Conservation (phyloP, 2,797 vertebrate species). For the Mycteria americana region DNA sequence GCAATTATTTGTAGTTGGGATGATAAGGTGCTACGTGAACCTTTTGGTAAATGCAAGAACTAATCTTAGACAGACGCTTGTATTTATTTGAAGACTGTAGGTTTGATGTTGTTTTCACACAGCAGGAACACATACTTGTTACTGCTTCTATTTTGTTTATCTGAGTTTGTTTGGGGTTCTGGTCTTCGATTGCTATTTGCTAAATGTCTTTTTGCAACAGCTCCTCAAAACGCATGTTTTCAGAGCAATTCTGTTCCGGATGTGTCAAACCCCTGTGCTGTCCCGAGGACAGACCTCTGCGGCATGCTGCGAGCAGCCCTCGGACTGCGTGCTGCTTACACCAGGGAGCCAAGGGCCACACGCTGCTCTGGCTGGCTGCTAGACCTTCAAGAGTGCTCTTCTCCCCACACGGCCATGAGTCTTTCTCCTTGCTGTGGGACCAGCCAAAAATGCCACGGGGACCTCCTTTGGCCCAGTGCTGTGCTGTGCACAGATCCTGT, state of each 20-base stretch:
- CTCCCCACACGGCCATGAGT: accelerated
- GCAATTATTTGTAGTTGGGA: slow-evolving; percentile 23
- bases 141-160: background rate
- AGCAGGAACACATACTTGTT: background rate
- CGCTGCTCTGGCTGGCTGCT: background rate
- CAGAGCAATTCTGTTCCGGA: background rate
- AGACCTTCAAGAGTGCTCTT: background rate
- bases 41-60: slow-evolving; percentile 14
- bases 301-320: accelerated
- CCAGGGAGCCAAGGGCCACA: no score
- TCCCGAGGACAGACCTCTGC: background rate
- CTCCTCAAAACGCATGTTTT: background rate
- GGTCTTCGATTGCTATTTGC: background rate
- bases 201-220: background rate
- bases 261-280: background rate
- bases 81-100: background rate
- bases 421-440: background rate
- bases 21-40: slow-evolving; percentile 8
- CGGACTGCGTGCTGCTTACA: background rate
- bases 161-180: background rate
- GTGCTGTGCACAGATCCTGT: background rate
- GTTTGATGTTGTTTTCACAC: background rate
- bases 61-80: background rate
- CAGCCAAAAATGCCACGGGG: background rate
- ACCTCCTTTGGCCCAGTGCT: background rate